These are phyloP conservation scores for Babyrousa celebensis DNA, from an alignment of 2,797 vertebrate species.

Conservation along the genomic window DNA sequence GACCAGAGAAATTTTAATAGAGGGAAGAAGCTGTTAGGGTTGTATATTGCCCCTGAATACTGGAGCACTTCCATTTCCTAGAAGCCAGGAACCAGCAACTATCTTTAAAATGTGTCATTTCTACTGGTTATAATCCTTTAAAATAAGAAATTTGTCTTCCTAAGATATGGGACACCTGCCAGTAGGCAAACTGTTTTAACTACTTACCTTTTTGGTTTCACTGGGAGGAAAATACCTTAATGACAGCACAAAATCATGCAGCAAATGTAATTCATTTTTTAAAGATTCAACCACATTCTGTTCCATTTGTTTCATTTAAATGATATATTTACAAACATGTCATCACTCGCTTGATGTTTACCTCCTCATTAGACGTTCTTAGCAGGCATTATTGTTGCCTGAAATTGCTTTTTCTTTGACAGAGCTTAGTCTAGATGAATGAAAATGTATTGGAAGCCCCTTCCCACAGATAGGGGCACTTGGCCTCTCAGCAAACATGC, in stretches of 20 bases:
- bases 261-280: slow-evolving; percentile 45
- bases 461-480: not conserved
- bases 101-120: not conserved
- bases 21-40: not conserved
- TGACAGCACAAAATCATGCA: not conserved
- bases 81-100: not conserved
- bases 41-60: not conserved
- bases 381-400: not conserved
- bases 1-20: not conserved
- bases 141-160: slow-evolving; percentile 45
- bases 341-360: not conserved
- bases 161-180: not conserved
- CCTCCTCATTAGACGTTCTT: not conserved
- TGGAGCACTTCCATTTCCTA: not conserved
- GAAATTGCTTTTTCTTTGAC: slow-evolving; percentile 34
- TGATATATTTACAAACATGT: slow-evolving; percentile 63
- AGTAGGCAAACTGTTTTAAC: not conserved
- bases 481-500: not conserved
- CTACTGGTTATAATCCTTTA: slow-evolving; percentile 17
- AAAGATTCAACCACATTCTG: slow-evolving; percentile 26
- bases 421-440: not conserved
- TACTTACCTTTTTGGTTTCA: slow-evolving; percentile 28
- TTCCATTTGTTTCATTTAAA: slow-evolving; percentile 35
- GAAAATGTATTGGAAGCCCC: not conserved
- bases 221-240: not conserved